These are phyloP conservation scores for Hycleus cichorii DNA, from an alignment of 1,140 invertebrate species.

Conservation along the genomic window DNA sequence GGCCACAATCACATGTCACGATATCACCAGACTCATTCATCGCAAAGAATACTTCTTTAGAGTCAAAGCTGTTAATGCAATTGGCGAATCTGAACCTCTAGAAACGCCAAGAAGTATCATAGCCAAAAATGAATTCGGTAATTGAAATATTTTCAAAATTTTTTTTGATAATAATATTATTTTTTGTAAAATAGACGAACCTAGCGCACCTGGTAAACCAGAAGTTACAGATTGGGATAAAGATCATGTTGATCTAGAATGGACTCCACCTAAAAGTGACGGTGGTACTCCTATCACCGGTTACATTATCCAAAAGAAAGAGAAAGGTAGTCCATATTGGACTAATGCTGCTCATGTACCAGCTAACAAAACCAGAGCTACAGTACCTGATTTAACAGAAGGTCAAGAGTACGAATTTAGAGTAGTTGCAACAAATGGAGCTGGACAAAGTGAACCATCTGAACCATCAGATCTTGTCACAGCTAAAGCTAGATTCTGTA, in stretches of 20 bases:
- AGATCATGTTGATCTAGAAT: slow-evolving; percentile 85
- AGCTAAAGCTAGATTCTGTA: slow-evolving; percentile 74
- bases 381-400: slow-evolving; percentile 82
- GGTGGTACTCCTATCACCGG: slow-evolving; percentile 86
- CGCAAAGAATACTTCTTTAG: slow-evolving; percentile 91
- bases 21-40: slow-evolving; percentile 80
- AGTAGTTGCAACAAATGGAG: slow-evolving; percentile 90
- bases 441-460: slow-evolving; percentile 90
- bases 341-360: slow-evolving; percentile 82
- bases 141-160: slow-evolving; percentile 4
- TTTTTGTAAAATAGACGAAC: slow-evolving; percentile 61
- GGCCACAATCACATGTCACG: slow-evolving; percentile 72
- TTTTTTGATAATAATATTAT: not conserved
- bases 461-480: slow-evolving; percentile 85
- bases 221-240: slow-evolving; percentile 86
- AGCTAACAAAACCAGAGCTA: slow-evolving; percentile 63
- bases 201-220: slow-evolving; percentile 84
- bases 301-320: slow-evolving; percentile 95
- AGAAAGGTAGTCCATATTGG: slow-evolving; percentile 86
- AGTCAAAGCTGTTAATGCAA: slow-evolving; percentile 87
- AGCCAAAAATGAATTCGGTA: slow-evolving; percentile 87
- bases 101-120: slow-evolving; percentile 79
- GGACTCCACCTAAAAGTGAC: slow-evolving; percentile 77
- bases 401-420: slow-evolving; percentile 96
- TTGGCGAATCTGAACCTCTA: slow-evolving; percentile 89